phyloP scores from a whole-genome alignment of 1,140 invertebrate genomes.

The Spodoptera frugiperda region DNA sequence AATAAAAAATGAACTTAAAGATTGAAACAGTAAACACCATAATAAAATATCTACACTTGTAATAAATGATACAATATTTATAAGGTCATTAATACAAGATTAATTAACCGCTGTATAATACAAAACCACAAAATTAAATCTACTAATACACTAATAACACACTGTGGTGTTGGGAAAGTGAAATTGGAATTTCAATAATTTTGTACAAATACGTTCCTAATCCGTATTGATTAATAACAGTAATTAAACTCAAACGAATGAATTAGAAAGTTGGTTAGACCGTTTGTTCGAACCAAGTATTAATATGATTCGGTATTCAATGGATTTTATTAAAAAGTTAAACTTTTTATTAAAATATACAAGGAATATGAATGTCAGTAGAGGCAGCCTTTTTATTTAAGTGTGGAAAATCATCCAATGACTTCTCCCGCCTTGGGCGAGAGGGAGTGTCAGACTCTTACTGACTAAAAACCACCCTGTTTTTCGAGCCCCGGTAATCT shows the following conservation, averaged over 20 bases:
- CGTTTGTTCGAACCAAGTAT: slow-evolving; percentile 9
- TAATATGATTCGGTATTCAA: slow-evolving; percentile 13
- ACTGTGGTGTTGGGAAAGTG: neutral
- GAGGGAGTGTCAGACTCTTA: too few species aligned
- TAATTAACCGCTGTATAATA: slow-evolving; percentile 3
- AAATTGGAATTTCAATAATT: slow-evolving; percentile 25
- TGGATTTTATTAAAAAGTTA: neutral
- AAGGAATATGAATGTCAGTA: too few species aligned
- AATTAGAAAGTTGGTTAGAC: slow-evolving; percentile 14
- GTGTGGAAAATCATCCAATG: too few species aligned
- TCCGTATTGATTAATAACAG: slow-evolving; percentile 31
- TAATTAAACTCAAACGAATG: slow-evolving; percentile 17
- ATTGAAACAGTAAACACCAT: neutral
- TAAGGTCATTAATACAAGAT: neutral
- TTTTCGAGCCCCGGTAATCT: too few species aligned
- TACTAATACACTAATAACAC: neutral
- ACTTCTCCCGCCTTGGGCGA: too few species aligned
- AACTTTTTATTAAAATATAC: too few species aligned
- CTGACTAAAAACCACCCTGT: too few species aligned
- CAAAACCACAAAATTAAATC: slow-evolving; percentile 1
- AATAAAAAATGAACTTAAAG: neutral
- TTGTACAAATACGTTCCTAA: slow-evolving; percentile 14
- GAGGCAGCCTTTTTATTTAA: too few species aligned
- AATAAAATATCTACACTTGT: neutral
- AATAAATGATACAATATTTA: slow-evolving; percentile 2